A percentile compares a stretch with the other conserved stretches of the same genome.
These are phyloP conservation scores for Xylocopa sonorina DNA, from an alignment of 1,140 invertebrate species.

Conservation along the genomic window DNA sequence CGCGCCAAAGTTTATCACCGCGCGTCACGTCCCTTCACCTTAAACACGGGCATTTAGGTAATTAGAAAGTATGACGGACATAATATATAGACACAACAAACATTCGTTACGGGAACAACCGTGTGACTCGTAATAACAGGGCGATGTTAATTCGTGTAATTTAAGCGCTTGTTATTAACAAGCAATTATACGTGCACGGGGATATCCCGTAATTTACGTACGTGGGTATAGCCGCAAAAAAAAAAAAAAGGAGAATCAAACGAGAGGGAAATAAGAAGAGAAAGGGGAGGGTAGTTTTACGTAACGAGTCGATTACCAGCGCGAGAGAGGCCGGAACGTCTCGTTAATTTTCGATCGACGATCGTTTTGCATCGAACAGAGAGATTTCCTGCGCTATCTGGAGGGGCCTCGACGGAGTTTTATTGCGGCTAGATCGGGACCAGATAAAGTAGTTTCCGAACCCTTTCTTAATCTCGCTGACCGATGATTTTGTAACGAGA, in stretches of 20 bases:
- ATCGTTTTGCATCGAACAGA: slow-evolving; percentile 31
- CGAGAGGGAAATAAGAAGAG: background rate
- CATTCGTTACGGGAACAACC: background rate
- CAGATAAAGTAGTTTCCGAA: slow-evolving; percentile 61
- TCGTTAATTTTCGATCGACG: slow-evolving; percentile 42
- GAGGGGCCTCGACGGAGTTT: slow-evolving; percentile 21
- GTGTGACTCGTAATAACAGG: background rate
- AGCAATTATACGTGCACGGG: background rate
- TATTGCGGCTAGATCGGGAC: slow-evolving; percentile 59
- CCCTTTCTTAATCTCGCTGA: slow-evolving; percentile 64
- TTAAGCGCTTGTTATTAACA: background rate
- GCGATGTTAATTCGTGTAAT: slow-evolving; percentile 4
- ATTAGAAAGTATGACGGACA: background rate
- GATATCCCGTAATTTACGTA: slow-evolving; percentile 25
- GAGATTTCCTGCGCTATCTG: slow-evolving; percentile 17
- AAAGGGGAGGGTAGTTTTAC: slow-evolving; percentile 41
- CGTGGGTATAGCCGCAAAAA: background rate
- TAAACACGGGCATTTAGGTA: background rate
- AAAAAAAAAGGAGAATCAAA: background rate
- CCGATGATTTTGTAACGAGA: slow-evolving; percentile 67
- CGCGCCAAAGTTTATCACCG: background rate
- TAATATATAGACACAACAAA: background rate
- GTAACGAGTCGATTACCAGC: slow-evolving; percentile 12
- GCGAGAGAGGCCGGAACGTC: slow-evolving; percentile 30
- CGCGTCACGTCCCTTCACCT: too few relatives aligned